A percentile compares a stretch with the other conserved stretches of the same genome.
Evolutionary conservation across 1,140 invertebrate genomes (phyloP).

Genomic region (Vanessa tameamea): DNA sequence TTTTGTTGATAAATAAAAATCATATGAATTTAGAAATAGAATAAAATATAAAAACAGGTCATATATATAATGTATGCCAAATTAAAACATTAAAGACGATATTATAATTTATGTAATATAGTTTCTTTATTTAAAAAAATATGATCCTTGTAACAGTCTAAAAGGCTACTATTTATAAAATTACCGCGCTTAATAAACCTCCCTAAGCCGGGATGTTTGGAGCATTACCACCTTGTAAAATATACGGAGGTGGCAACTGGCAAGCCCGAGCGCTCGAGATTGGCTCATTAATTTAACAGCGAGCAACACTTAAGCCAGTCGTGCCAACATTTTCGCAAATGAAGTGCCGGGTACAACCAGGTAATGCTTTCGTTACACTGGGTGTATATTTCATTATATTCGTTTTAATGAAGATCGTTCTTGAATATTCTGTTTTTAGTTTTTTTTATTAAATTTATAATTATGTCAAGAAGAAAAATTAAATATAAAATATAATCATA

Average conservation of each 20-base stretch:
- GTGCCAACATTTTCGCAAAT: slow-evolving; percentile 76
- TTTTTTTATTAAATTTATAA: too few relatives aligned
- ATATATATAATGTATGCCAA: too few relatives aligned
- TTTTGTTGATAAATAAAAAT: too few relatives aligned
- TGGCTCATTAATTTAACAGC: slow-evolving; percentile 80
- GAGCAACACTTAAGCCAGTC: slow-evolving; percentile 76
- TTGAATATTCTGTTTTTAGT: not conserved
- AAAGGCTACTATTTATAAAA: slow-evolving; percentile 16
- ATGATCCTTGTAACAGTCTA: not conserved
- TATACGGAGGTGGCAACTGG: slow-evolving; percentile 63
- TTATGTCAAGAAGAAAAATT: too few relatives aligned
- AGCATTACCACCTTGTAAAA: slow-evolving; percentile 78
- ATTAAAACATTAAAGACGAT: too few relatives aligned
- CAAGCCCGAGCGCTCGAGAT: slow-evolving; percentile 65
- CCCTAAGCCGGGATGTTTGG: slow-evolving; percentile 30
- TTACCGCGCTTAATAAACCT: slow-evolving; percentile 33
- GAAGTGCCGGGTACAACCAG: slow-evolving; percentile 51
- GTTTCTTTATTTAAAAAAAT: not conserved
- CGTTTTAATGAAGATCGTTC: not conserved
- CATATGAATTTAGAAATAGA: too few relatives aligned
- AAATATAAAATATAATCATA: too few relatives aligned
- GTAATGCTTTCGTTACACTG: slow-evolving; percentile 15
- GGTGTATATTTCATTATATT: slow-evolving; percentile 1
- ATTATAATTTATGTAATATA: too few relatives aligned
- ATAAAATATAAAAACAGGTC: too few relatives aligned